Evolutionary conservation across 2,797 vertebrate genomes (phyloP), one percentile per base, ranked within the genome.

Genomic region (Sebastiscus tertius): DNA sequence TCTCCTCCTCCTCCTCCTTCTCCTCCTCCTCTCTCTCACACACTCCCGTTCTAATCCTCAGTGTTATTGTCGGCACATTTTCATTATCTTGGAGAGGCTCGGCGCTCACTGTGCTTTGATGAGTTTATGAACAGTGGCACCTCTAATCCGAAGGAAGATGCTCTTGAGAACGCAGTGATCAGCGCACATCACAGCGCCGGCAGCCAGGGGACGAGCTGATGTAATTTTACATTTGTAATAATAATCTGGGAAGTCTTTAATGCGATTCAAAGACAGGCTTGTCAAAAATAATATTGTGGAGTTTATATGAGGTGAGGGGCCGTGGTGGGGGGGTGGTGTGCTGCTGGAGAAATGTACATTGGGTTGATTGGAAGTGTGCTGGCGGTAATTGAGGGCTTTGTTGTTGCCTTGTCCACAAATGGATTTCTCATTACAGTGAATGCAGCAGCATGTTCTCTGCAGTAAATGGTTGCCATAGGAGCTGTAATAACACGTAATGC

Each of bases 231-330:
- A 92, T 92, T 86, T 86, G 91, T 91, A 92, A 92, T 90, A 93
- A 93, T 93, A 93, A 92, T 94, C 91, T 87, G 84, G 90, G 91
- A 92, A 92, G 91, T 88, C 85, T 94, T 93, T 93, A 94, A 94
- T 91, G 82, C 75, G 77, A 92, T 88, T 89, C 91, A 88, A 87
- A 93, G 84, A 74, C 87, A 82, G 88, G 82, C 88, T 72, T 92
- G 92, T 93, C 92, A 93, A 76, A 84, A 93, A 88, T 80, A 87
- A 90, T 92, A 86, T 20, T 8, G 81, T 1, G 13, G 55, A 59
- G 87, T 90, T 88, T 79, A 79, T 81, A 90, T 80, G 86, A 93
- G 89, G 86, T 75, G 70, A 88, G 87, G 58, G 89, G 77, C 58
- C 1, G 75, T 3, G 42, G 46, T 2, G 46, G 20, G 46, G 2